A percentile compares a stretch with the other conserved stretches of the same genome.
phyloP scores from a whole-genome alignment of 2,888 invertebrate genomes.

The Pristionchus japonicus region DNA sequence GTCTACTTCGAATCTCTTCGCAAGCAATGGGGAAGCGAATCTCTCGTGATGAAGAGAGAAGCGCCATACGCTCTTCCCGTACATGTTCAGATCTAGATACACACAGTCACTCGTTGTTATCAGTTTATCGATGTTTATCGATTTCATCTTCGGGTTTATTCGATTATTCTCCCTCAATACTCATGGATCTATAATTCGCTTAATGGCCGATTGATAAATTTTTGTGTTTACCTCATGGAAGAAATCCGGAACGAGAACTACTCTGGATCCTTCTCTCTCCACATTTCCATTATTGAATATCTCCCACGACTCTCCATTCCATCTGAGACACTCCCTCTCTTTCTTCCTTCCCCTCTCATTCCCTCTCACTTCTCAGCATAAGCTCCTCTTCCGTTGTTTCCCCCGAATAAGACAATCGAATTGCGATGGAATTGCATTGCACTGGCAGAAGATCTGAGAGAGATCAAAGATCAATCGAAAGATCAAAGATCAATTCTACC shows the following conservation, averaged over 20 bases:
- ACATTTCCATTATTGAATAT: not conserved
- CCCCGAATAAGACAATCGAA: conserved; percentile 20
- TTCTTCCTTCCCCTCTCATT: too few relatives aligned
- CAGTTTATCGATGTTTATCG: not conserved
- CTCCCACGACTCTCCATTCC: conserved; percentile 23
- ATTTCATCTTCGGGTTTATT: not conserved
- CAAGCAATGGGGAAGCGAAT: not conserved
- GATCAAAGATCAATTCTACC: not conserved
- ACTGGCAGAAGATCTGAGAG: not conserved
- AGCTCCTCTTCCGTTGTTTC: conserved; percentile 28
- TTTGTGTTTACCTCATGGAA: conserved; percentile 1
- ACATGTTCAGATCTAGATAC: not conserved
- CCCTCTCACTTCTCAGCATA: conserved; percentile 32
- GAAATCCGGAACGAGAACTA: conserved; percentile 28
- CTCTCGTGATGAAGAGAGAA: not conserved
- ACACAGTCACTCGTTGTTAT: not conserved
- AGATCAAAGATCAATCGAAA: not conserved
- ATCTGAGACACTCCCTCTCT: not conserved
- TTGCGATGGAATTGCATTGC: not conserved
- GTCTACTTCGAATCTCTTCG: not conserved
- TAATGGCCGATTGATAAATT: not conserved
- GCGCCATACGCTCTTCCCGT: not conserved
- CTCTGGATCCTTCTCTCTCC: conserved; percentile 32
- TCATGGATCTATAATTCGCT: conserved; percentile 12
- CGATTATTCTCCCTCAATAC: not conserved